Percentiles rank a stretch among this genome's conserved stretches.
Evolutionary conservation across 2,113 vertebrate species (phyloP).

Genomic region (Hiodon tergisus): DNA sequence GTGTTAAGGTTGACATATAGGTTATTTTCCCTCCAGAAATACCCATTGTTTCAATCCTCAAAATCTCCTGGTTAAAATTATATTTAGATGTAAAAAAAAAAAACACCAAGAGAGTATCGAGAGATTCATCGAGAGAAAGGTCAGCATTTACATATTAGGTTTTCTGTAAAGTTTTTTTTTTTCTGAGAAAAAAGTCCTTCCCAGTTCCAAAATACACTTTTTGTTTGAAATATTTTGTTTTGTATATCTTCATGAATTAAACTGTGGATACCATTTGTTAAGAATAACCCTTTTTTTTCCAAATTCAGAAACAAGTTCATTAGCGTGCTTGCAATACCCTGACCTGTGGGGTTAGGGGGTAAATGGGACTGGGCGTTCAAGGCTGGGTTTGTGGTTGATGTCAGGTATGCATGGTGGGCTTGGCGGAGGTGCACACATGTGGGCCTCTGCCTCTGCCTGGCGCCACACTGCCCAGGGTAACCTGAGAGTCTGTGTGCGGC

Average conservation of each 20-base stretch:
- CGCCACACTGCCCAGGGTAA: slow-evolving; percentile 74
- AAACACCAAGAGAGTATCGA: background rate
- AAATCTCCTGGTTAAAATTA: no score
- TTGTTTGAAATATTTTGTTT: background rate
- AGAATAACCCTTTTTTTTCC: background rate
- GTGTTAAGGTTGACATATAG: no score
- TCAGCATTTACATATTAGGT: background rate
- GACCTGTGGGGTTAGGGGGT: slow-evolving; percentile 4
- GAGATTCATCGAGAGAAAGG: background rate
- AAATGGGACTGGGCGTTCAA: background rate
- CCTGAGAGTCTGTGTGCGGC: slow-evolving; percentile 63
- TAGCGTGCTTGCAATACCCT: background rate
- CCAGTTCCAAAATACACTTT: no score
- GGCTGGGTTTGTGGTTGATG: background rate
- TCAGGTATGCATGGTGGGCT: slow-evolving; percentile 55
- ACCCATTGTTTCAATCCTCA: no score
- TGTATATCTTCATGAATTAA: background rate
- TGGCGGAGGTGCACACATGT: slow-evolving; percentile 57
- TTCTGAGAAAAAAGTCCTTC: no score
- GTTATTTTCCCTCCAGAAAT: no score
- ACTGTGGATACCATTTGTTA: background rate
- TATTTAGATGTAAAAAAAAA: no score
- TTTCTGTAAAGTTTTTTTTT: background rate
- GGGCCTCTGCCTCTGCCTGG: slow-evolving; percentile 65
- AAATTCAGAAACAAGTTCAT: background rate